These are phyloP conservation scores for Lasiommata megera DNA, from an alignment of 2,888 invertebrate species.

Conservation along the genomic window DNA sequence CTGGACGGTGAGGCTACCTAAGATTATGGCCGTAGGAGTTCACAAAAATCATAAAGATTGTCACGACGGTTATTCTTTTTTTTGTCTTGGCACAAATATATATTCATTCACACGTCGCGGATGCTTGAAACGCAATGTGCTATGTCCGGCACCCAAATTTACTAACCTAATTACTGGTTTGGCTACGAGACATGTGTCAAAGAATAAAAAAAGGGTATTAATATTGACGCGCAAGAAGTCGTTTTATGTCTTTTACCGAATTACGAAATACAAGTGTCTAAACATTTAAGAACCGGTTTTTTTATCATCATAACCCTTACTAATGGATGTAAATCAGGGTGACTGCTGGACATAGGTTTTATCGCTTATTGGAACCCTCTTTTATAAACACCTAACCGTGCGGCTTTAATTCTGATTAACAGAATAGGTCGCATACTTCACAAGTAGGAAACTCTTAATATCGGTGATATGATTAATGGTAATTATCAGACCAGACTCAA, in stretches of 20 bases:
- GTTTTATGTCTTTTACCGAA: not conserved
- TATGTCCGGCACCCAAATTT: slow-evolving; percentile 24
- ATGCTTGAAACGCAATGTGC: slow-evolving; percentile 18
- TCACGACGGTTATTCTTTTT: slow-evolving; percentile 16
- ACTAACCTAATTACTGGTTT: slow-evolving; percentile 25
- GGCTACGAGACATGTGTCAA: slow-evolving; percentile 9
- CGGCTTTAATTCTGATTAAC: too few species aligned
- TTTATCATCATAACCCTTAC: too few species aligned
- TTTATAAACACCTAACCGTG: too few species aligned
- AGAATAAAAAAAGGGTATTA: not conserved
- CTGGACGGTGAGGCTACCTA: too few species aligned
- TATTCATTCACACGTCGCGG: slow-evolving; percentile 33
- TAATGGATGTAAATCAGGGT: too few species aligned
- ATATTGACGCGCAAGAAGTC: not conserved
- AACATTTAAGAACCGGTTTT: too few species aligned
- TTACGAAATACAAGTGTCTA: not conserved
- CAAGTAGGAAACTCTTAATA: too few species aligned
- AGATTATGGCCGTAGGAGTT: slow-evolving; percentile 5
- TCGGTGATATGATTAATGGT: too few species aligned
- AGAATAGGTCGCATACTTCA: too few species aligned
- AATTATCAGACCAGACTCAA: too few species aligned
- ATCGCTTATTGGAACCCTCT: too few species aligned
- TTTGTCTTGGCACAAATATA: slow-evolving; percentile 29
- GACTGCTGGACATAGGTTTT: too few species aligned
- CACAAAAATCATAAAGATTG: slow-evolving; percentile 16